Evolutionary conservation across 2,888 invertebrate species (phyloP).

Genomic region (Scaptomyza flava): DNA sequence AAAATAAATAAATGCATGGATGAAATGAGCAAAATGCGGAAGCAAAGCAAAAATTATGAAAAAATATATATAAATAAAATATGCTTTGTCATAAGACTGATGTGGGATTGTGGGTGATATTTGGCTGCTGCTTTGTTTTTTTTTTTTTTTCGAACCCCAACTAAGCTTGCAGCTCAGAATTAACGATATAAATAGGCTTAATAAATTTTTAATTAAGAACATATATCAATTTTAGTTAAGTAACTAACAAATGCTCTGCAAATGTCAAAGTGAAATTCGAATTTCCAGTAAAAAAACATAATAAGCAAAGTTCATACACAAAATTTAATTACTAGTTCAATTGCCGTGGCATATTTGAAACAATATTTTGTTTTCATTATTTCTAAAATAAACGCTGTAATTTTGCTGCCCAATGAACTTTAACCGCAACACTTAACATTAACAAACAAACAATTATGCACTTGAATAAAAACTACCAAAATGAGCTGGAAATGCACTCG

Average conservation of each 20-base stretch:
- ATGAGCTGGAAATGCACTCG: slow-evolving; percentile 20
- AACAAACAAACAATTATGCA: slow-evolving; percentile 50
- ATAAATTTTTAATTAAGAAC: neutral
- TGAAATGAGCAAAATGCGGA: slow-evolving; percentile 17
- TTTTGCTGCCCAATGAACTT: slow-evolving; percentile 54
- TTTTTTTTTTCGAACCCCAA: neutral
- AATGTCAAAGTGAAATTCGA: neutral
- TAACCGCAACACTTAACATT: slow-evolving; percentile 19
- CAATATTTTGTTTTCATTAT: slow-evolving; percentile 6
- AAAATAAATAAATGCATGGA: slow-evolving; percentile 16
- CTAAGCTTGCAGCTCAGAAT: neutral
- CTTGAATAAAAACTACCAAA: slow-evolving; percentile 39
- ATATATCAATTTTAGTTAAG: neutral
- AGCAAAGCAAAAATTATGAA: slow-evolving; percentile 37
- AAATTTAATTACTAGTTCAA: slow-evolving; percentile 3
- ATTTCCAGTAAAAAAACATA: neutral
- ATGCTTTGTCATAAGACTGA: slow-evolving; percentile 25
- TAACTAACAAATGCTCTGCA: neutral
- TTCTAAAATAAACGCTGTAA: slow-evolving; percentile 19
- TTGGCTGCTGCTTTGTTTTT: neutral
- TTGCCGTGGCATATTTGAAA: slow-evolving; percentile 3
- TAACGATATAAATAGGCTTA: neutral
- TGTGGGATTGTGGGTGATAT: slow-evolving; percentile 10
- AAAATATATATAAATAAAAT: slow-evolving; percentile 30
- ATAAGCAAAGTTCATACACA: neutral